Base-by-base conservation (phyloP, 2,113 vertebrate species). In the Balaeniceps rex region DNA sequence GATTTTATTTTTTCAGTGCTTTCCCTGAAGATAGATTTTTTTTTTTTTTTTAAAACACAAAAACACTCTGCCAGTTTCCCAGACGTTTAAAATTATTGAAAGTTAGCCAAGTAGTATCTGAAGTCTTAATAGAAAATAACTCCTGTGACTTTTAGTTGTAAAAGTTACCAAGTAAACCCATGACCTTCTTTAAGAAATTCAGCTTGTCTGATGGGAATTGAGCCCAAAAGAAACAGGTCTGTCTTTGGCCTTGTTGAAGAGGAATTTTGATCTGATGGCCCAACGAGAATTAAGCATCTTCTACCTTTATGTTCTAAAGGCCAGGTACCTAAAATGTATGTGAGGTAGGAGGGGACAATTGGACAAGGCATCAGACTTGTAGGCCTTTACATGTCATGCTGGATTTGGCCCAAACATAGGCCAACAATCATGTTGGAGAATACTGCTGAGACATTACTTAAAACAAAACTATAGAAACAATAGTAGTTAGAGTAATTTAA, bases 271-370 rank as follows among this genome's bases (percentile, higher is more conserved):
- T 90, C 42, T 83, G 42, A 46, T 75, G 44, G 19, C 29, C 25
- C 24, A 80, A 7, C 4, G 60, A 68, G 36, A 85, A 46, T 58
- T 72, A 72, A 72, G 26, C 5, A 29, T 55, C 25, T 76, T 47
- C 16, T 6, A 8, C 26, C 66, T 44, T 6, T 25, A 23, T 0
- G 0, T 14, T 86, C 7, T 34, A 25, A 68, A 64, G n/a, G 33
- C 34, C 51, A 28, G 9, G n/a, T 76, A 22, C 11, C 19, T 36
- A 23, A 57, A 72, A 8, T 9, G 19, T 36, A 2, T 40, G 5
- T 49, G 68, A 79, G 36, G 23, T 18, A 29, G 65, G 54, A 63
- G n/a, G n/a, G 38, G 9, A 44, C 34, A 72, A 6, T 1, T 70
- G 49, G 24, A 60, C 26, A 25, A 40, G 36, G 15, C 34, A 22